Evolutionary conservation across 2,797 vertebrate species (phyloP).

Genomic region (Takifugu rubripes): DNA sequence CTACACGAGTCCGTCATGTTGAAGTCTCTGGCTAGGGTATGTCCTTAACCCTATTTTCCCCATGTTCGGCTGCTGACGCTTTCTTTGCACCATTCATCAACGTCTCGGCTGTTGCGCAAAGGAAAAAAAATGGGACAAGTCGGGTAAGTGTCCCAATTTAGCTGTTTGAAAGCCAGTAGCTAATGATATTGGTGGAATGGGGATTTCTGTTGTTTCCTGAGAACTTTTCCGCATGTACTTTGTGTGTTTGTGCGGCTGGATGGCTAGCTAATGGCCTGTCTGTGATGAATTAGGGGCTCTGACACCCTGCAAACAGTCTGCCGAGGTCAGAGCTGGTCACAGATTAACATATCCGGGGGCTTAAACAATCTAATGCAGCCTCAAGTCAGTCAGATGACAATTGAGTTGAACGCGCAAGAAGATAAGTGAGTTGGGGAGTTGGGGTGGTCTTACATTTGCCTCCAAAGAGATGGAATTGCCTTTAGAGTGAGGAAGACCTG

Average conservation of each 20-base stretch:
- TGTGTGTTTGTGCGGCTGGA: conserved; percentile 74
- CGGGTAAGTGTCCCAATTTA: conserved; percentile 79
- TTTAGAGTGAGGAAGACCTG: conserved; percentile 60
- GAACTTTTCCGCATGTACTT: conserved; percentile 64
- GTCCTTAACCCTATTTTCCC: conserved; percentile 72
- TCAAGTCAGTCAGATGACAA: conserved; percentile 60
- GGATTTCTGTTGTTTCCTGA: conserved; percentile 63
- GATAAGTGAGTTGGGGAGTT: conserved; percentile 39
- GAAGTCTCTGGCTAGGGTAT: conserved; percentile 37
- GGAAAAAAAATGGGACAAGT: conserved; percentile 76
- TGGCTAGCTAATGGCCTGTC: conserved; percentile 80
- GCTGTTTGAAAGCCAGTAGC: conserved; percentile 78
- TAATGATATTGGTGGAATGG: conserved; percentile 70
- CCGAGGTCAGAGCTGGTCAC: conserved; percentile 74
- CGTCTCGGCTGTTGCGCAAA: conserved; percentile 65
- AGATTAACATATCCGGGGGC: conserved; percentile 72
- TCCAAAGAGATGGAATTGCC: conserved; percentile 58
- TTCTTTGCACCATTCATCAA: conserved; percentile 73
- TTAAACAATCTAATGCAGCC: conserved; percentile 65
- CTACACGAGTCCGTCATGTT: conserved; percentile 20
- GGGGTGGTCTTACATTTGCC: not conserved
- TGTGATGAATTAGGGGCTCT: conserved; percentile 77
- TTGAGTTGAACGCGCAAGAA: conserved; percentile 53
- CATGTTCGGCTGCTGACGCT: conserved; percentile 59
- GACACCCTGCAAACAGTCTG: conserved; percentile 69